Evolutionary conservation across 1,140 invertebrate genomes (phyloP), one percentile per base, ranked within the genome.

Genomic region (Platyscapa corneri): DNA sequence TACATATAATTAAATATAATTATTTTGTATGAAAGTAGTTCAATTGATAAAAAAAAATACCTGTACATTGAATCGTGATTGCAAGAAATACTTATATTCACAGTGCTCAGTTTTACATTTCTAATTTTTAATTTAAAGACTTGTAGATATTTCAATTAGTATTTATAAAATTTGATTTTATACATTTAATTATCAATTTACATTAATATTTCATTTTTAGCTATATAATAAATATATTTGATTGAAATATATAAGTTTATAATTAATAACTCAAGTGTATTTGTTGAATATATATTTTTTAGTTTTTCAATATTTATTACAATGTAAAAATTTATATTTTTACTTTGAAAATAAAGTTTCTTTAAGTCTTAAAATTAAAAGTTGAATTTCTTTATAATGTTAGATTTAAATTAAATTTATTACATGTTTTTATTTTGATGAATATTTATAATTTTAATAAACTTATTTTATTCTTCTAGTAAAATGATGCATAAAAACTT

Each of bases 381-480:
- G 42, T 46, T 46, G 12, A 46, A 46, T 46, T 46, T 7, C 5
- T 46, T 46, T 46, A 53, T 16, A 20, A 16, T 72, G 20, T n/a
- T n/a, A n/a, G 12, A 39, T 72, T 1, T 39, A 1, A 72, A 72
- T n/a, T 27, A 23, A 77, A 34, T 53, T 30, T 76, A 16, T 5
- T 32, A 76, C 7, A 30, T 77, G 34, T 6, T n/a, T 56, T 78
- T 30, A 37, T 27, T 10, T 78, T 78, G 1, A 10, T 78, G 39
- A 64, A 14, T 39, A 37, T 56, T 60, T 3, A 23, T 37, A 3
- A 37, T 39, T 53, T 60, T 37, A 65, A 80, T 65, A 65, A 80
- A 78, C 27, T 37, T 27, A 60, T 60, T 77, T 56, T n/a, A n/a
- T n/a, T 80, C 23, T 80, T 80, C 0, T 32, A 80, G 78, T 8